phyloP scores from a whole-genome alignment of 2,888 invertebrate genomes.

The Platycheirus albimanus region DNA sequence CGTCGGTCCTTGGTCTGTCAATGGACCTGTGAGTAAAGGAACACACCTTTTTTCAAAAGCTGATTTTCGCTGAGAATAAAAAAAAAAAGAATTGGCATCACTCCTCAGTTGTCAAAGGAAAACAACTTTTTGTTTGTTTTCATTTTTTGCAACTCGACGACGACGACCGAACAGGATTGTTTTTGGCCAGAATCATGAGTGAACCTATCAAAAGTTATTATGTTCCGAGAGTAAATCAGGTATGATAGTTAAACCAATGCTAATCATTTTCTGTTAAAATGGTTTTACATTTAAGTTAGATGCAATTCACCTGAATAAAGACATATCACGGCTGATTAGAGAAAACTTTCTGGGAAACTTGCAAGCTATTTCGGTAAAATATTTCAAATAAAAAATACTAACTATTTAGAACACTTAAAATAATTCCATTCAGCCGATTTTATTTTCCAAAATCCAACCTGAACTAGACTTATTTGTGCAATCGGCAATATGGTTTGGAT shows the following conservation, averaged over 20 bases:
- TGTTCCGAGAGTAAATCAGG: constrained; percentile 83
- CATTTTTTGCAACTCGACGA: too few relatives aligned
- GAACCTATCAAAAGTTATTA: constrained; percentile 79
- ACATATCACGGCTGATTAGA: constrained; percentile 89
- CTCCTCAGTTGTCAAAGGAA: not conserved
- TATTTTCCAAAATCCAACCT: constrained; percentile 86
- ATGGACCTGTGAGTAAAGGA: too few relatives aligned
- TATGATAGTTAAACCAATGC: constrained; percentile 73
- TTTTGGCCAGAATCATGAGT: constrained; percentile 34
- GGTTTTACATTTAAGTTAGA: constrained; percentile 85
- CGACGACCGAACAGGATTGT: too few relatives aligned
- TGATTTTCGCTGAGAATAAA: not conserved
- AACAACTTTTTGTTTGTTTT: not conserved
- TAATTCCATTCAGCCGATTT: constrained; percentile 84
- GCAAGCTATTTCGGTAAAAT: constrained; percentile 86
- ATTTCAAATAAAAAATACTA: constrained; percentile 26
- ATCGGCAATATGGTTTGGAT: constrained; percentile 88
- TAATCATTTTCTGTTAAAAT: too few relatives aligned
- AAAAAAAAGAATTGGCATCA: constrained; percentile 21
- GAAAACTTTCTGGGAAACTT: constrained; percentile 86
- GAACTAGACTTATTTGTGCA: constrained; percentile 88
- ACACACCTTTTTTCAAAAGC: too few relatives aligned
- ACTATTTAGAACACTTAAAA: constrained; percentile 76
- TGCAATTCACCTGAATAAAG: constrained; percentile 90
- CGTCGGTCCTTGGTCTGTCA: too few relatives aligned